A percentile compares a stretch with the other conserved stretches of the same genome.
phyloP scores from a whole-genome alignment of 2,113 vertebrate species.

The Oreotrochilus melanogaster region DNA sequence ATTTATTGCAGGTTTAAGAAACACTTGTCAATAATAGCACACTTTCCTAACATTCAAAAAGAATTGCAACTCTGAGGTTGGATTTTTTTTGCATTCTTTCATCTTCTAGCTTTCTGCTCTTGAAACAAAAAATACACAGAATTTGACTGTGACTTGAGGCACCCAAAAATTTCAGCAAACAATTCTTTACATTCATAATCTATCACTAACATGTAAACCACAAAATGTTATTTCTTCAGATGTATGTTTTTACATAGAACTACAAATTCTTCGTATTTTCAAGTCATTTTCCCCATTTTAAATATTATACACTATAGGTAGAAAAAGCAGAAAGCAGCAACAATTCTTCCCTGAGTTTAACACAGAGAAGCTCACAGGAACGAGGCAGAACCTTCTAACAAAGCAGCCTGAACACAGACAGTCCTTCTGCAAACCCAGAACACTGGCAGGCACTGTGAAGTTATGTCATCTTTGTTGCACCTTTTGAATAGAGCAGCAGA shows the following conservation, averaged over 20 bases:
- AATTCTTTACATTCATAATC: neutral
- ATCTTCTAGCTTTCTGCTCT: neutral
- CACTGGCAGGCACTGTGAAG: neutral
- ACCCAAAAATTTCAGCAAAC: neutral
- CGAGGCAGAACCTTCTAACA: neutral
- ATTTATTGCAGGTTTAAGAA: neutral
- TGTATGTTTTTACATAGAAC: neutral
- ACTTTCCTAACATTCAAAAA: neutral
- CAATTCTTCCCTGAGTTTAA: neutral
- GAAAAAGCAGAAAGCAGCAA: neutral
- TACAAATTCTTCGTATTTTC: neutral
- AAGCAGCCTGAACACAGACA: neutral
- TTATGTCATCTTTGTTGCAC: neutral
- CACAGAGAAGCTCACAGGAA: neutral
- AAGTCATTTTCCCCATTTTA: fast-evolving
- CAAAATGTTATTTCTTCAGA: neutral
- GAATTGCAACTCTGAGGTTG: neutral
- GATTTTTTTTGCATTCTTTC: neutral
- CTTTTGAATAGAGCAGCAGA: neutral
- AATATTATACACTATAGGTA: neutral
- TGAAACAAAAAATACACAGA: neutral
- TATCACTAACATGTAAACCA: neutral
- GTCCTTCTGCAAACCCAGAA: neutral
- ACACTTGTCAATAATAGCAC: neutral
- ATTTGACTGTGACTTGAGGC: neutral